Evolutionary conservation across 2,888 invertebrate genomes (phyloP).

Genomic region (Trachelus troglodyta): DNA sequence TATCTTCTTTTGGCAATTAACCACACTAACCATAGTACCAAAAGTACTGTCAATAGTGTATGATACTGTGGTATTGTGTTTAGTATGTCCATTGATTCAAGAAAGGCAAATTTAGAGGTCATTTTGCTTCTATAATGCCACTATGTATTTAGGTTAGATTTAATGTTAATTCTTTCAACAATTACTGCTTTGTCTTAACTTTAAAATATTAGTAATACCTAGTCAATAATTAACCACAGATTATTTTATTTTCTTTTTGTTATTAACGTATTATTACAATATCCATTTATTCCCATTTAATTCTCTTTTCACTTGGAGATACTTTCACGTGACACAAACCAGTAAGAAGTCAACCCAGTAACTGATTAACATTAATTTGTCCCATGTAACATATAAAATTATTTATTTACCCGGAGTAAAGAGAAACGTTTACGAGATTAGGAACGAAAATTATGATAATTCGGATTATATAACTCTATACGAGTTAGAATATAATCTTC

Average conservation of each 20-base stretch:
- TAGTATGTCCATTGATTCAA: constrained; percentile 56
- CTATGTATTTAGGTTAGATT: not conserved
- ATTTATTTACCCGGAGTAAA: not conserved
- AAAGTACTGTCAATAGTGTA: constrained; percentile 42
- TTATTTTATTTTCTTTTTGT: not conserved
- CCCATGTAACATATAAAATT: not conserved
- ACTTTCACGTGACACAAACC: not conserved
- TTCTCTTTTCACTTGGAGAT: not conserved
- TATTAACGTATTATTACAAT: not conserved
- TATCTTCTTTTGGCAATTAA: constrained; percentile 47
- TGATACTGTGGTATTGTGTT: constrained; percentile 55
- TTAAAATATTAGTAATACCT: not conserved
- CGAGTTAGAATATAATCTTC: not conserved
- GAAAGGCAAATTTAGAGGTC: constrained; percentile 49
- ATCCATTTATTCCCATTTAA: not conserved
- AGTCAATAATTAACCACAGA: not conserved
- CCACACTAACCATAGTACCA: constrained; percentile 53
- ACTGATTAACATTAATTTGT: not conserved
- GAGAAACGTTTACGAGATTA: not conserved
- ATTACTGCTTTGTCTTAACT: not conserved
- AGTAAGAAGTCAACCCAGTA: not conserved
- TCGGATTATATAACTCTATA: not conserved
- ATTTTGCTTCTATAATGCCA: constrained; percentile 33
- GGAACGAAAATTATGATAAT: not conserved
- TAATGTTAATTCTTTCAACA: not conserved